phyloP scores from a whole-genome alignment of 2,888 invertebrate genomes.

The Leptinotarsa juncta region DNA sequence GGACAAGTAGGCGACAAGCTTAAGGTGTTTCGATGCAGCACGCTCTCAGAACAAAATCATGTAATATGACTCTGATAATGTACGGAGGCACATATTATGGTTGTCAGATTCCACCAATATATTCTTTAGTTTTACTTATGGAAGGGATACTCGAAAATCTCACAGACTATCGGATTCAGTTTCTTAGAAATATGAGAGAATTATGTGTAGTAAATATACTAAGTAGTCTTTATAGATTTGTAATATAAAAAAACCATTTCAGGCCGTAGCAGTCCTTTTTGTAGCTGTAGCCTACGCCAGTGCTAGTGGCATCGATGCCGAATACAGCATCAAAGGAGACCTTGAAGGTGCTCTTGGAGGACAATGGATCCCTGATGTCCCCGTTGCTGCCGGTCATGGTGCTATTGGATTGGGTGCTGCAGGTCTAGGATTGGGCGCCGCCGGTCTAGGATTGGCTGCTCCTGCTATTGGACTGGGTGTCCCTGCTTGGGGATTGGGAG shows the following conservation, averaged over 20 bases:
- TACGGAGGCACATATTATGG: too few relatives aligned
- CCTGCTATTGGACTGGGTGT: conserved; percentile 27
- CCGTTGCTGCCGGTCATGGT: conserved; percentile 39
- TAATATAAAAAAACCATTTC: background rate
- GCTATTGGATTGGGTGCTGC: conserved; percentile 20
- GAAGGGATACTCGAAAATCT: too few relatives aligned
- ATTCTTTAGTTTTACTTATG: too few relatives aligned
- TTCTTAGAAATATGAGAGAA: too few relatives aligned
- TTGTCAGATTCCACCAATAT: too few relatives aligned
- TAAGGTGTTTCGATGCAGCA: too few relatives aligned
- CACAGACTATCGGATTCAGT: too few relatives aligned
- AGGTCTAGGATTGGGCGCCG: background rate
- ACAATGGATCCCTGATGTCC: conserved; percentile 47
- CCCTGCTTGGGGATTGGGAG: conserved; percentile 32
- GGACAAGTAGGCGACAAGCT: too few relatives aligned
- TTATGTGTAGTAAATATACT: too few relatives aligned
- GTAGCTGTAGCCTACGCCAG: conserved; percentile 51
- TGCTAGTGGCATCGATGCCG: conserved; percentile 37
- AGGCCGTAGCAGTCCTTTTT: conserved; percentile 53
- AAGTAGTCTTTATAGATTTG: too few relatives aligned
- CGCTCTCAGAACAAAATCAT: too few relatives aligned
- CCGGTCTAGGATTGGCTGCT: conserved; percentile 25
- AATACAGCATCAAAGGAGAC: conserved; percentile 37
- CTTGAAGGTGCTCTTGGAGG: conserved; percentile 46
- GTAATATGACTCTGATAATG: too few relatives aligned